Base-by-base conservation (phyloP, 2,888 invertebrate species). In the Deroplatys truncata region DNA sequence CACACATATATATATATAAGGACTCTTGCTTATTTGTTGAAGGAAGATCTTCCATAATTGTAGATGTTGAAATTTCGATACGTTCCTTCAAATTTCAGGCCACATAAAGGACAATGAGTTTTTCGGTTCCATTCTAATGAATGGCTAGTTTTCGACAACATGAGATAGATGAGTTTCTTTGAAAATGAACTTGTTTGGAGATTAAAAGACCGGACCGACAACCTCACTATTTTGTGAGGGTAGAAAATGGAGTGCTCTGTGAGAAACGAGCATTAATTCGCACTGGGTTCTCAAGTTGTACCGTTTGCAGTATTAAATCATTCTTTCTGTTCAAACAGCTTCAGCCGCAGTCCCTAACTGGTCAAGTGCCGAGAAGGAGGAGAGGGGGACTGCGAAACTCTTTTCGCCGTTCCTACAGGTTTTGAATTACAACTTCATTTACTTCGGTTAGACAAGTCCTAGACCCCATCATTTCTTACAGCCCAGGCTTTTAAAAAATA, bases 381-480 rank as follows among this genome's bases (percentile, higher is more conserved):
- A 9, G 20, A 72, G 56, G 56, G 56, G 56, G 16, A 25, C 20
- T 72, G 56, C 56, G 20, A 72, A 72, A 20, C 56, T 72, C 56
- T 20, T 72, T 72, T 20, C 56, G 56, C 56, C 0, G 20, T 72
- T 72, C 56, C 56, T 20, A 72, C 20, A 72, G 56, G 56, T 72
- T 87, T 25, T 87, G 87, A 87, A 29, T 87, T 87, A 87, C 83
- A 87, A 87, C 87, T 87, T 87, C 83, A 87, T 87, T 87, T 87
- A 82, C 83, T 72, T 72, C 56, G 56, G 56, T 72, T 72, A 72
- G 56, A 72, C 56, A 72, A 72, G 56, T 25, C 56, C 56, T 72
- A 72, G 56, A 72, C 56, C 56, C 56, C 56, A 72, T 72, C 56
- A 72, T 72, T 72, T 72, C 56, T 72, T 72, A 25, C 20, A 72